A percentile compares a stretch with the other conserved stretches of the same genome.
Conservation (phyloP, 2,797 vertebrate genomes). For the Anisognathus igniventris region DNA sequence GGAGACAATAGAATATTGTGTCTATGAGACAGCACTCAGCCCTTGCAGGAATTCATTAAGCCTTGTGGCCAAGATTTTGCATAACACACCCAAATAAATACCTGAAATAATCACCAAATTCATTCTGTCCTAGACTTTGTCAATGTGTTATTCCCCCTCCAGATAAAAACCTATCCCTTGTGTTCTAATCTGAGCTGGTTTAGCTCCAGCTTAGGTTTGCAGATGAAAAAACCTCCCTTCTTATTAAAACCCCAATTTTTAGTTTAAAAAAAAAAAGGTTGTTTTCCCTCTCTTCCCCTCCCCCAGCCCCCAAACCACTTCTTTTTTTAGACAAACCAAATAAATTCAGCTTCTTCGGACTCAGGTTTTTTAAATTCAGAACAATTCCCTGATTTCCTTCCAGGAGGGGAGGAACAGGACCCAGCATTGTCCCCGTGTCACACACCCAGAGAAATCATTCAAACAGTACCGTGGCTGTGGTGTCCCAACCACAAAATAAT, state of each 20-base stretch:
- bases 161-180: background rate
- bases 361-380: background rate
- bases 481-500: constrained; percentile 72
- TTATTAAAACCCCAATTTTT: background rate
- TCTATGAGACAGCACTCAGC: fast-evolving
- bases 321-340: background rate
- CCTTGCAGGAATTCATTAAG: background rate
- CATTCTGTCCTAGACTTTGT: background rate
- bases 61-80: background rate
- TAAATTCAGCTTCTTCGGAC: background rate
- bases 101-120: background rate
- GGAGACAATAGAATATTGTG: fast-evolving
- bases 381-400: background rate
- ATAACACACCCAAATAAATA: background rate
- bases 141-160: background rate
- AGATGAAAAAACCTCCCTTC: background rate
- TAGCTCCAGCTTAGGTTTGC: background rate
- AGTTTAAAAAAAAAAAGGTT: background rate
- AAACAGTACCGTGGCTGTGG: constrained; percentile 50
- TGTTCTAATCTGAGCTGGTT: background rate
- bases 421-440: background rate
- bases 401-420: background rate
- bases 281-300: background rate
- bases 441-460: constrained; percentile 55
- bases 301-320: background rate